Evolutionary conservation across 2,888 invertebrate species (phyloP).

Genomic region (Agyllia agylla): DNA sequence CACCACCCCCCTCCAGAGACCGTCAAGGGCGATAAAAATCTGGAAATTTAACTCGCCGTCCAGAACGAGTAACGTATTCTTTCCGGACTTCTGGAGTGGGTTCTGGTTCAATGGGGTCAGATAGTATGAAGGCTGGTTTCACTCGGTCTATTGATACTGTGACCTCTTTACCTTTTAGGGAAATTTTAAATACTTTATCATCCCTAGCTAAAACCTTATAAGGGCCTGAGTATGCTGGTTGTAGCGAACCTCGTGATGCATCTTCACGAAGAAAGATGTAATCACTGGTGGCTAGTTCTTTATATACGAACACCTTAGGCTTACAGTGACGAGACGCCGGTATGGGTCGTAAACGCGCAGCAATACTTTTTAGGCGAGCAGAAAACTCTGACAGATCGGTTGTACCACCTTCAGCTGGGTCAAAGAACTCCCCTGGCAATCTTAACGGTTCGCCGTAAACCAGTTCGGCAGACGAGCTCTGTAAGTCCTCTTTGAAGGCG

Average conservation of each 20-base stretch:
- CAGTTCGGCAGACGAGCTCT: neutral
- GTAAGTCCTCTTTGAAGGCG: neutral
- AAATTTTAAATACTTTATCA: neutral
- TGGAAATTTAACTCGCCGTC: neutral
- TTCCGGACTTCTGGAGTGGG: neutral
- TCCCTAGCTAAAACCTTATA: neutral
- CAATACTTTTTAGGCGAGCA: neutral
- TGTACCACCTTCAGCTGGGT: neutral
- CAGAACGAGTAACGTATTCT: neutral
- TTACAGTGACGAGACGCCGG: neutral
- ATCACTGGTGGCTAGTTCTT: neutral
- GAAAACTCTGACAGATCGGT: neutral
- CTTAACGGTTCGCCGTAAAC: neutral
- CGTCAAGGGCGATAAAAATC: constrained; percentile 1
- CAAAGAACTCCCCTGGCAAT: neutral
- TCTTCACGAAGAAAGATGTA: neutral
- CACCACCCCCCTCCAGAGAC: constrained; percentile 6
- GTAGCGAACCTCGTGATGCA: neutral
- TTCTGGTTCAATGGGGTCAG: neutral
- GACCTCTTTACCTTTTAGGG: neutral
- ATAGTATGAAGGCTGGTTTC: neutral
- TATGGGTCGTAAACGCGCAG: neutral
- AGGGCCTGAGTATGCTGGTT: neutral
- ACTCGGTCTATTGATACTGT: neutral
- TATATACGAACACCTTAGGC: neutral